Base-by-base conservation (phyloP, 2,888 invertebrate species). In the Synergus japonicus region DNA sequence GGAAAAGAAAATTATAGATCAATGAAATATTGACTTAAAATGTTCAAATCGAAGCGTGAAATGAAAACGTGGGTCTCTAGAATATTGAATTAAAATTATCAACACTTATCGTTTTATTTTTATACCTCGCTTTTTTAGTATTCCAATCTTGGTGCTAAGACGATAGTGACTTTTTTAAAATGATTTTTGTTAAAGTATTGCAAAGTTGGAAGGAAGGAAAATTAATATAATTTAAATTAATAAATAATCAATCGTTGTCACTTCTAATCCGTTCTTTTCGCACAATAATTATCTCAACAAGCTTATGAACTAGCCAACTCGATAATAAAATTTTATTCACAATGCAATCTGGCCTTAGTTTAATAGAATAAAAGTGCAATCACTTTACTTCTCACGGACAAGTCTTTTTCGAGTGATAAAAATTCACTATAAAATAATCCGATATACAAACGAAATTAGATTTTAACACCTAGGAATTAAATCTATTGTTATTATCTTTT, bases 81-180 rank as follows among this genome's bases (percentile, higher is more conserved):
- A 44, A n/a, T 66, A 43, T 66, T 66, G n/a, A 44, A 66, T 43
- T 43, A 43, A 65, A 65, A 41, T 43, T 8, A 65, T 65, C 65
- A 43, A 43, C 9, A 41, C 9, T n/a, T 65, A 41, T 41, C 1
- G 41, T 41, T 65, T 41, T n/a, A 43, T 43, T 65, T 65, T 41
- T 43, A 37, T 64, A 60, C 18, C 60, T 60, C 8, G n/a, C 9
- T 15, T 7, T 37, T 15, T 64, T 64, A 64, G 15, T 60, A 37
- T 65, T 65, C 10, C 41, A 65, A 65, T 65, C 65, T 65, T 41
- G 65, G n/a, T 65, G 9, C 41, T 65, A 10, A 43, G 41, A 41
- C n/a, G 18, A 65, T 41, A 43, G 29, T 7, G 10, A 43, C 41
- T 10, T 43, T 43, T 65, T 43, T 63, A 12, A 12, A 46, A 46